Evolutionary conservation across 1,140 invertebrate genomes (phyloP), one percentile per base, ranked within the genome.

Genomic region (Pogonomyrmex barbatus): DNA sequence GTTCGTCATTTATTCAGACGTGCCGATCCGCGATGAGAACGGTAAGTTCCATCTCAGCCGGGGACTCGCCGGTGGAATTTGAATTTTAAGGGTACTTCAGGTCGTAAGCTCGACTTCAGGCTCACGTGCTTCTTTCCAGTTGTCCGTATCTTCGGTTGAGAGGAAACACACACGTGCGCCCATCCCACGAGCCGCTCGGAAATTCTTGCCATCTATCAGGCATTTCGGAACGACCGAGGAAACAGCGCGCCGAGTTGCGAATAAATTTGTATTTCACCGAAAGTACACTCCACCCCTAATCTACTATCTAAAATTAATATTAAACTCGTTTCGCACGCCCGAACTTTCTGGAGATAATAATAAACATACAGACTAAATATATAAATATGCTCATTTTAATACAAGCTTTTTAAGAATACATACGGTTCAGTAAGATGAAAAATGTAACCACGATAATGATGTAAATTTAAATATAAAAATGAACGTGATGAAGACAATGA

Each of bases 191-290:
- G 54, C 6, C 47, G 63, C 63, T 70, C 47, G 47, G 63, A 81
- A 81, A 81, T 81, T 81, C 50, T 81, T 56, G 78, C 78, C 71
- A 71, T 70, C 65, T 81, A 81, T 81, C 78, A 71, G 39, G 6
- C 50, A 10, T 81, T 81, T 45, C 65, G 65, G 9, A 71, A 71
- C 65, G 78, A 56, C 50, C 65, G 39, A 45, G 67, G 54, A 81
- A 81, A 81, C 50, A 50, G 24, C 50, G 50, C 65, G 50, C 24
- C 42, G 42, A 81, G 50, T 71, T 14, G 50, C 65, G 65, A 71
- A 58, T 81, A 71, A 81, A 81, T 81, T 81, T 70, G 50, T 42
- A 17, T 45, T 81, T 71, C 9, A 42, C 36, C 47, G 4, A 56
- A 81, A 71, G 45, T 71, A 81, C 24, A 56, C 33, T 54, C 39